Base-by-base conservation (phyloP, 2,113 vertebrate species). In the Calidris pugnax region DNA sequence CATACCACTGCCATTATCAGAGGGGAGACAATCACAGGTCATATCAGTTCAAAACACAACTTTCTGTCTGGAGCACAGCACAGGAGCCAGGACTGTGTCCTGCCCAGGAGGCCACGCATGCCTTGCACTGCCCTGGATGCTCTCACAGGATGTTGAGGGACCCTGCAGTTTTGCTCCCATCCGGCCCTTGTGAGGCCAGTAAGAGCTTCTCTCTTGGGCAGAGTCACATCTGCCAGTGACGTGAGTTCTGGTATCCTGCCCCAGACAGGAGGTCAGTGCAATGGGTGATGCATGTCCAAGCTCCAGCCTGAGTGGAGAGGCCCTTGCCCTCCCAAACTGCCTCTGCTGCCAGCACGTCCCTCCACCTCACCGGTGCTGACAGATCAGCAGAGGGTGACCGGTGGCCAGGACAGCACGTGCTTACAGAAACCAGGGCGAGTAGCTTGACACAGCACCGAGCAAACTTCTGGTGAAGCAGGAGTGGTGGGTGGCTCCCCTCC, bases 81-180 rank as follows among this genome's bases (percentile, higher is more conserved):
- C 14, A 41, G 71, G n/a, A 62, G 22, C n/a, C 47, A 45, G 41
- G 67, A 45, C 4, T 12, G 1, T 47, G 18, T 19, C 20, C 45
- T 27, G 32, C 19, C 33, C 81, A 50, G 63, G 74, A 60, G 59
- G 18, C 37, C 62, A 51, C 1, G 0, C 19, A 27, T 0, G 0
- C 24, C 63, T 19, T n/a, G 37, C 28, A 10, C 45, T 41, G 55
- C 60, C 75, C 77, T 66, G 57, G 35, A 14, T 4, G 1, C 11
- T 62, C 6, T 56, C 27, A 8, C 0, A 2, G 63, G n/a, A 47
- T 5, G 3, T 2, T 27, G 43, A 81, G 30, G 57, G 53, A 68
- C 56, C 2, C 2, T 9, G 35, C 30, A 35, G 43, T 3, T 72
- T 18, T 66, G 33, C 37, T 56, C 56, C 4, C 0, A 0, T 13